These are phyloP conservation scores for Hafferia zeledoni DNA, from an alignment of 2,797 vertebrate genomes.

Conservation along the genomic window DNA sequence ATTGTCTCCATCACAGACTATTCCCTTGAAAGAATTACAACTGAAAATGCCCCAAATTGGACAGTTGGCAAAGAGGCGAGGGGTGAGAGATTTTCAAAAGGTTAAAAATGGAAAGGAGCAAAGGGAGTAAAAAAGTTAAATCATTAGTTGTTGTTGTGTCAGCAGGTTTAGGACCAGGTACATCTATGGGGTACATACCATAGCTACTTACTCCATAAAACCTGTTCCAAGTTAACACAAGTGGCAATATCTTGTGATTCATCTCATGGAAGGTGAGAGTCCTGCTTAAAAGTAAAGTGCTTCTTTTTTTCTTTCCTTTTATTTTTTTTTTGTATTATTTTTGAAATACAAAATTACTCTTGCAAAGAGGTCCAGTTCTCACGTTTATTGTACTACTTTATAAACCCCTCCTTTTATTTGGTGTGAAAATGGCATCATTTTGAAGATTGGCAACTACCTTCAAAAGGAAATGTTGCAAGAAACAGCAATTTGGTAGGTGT, in stretches of 20 bases:
- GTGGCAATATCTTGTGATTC: not conserved
- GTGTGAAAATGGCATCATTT: not conserved
- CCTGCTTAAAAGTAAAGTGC: not conserved
- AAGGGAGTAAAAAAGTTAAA: not conserved
- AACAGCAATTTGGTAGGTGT: slow-evolving; percentile 47
- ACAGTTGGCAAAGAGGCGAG: not conserved
- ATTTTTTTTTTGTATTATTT: not conserved
- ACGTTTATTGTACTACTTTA: not conserved
- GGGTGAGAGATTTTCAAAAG: not conserved
- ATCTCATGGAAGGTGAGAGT: not conserved
- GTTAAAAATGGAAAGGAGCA: not conserved
- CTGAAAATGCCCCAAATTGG: not conserved
- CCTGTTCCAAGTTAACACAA: not conserved
- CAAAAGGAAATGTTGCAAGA: slow-evolving; percentile 42
- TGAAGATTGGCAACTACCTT: slow-evolving; percentile 2
- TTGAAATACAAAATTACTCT: not conserved
- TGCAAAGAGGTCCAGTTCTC: not conserved
- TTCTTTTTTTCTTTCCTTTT: not conserved
- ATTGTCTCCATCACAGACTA: not conserved
- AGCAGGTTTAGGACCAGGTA: not conserved
- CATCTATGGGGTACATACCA: not conserved
- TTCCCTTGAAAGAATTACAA: not conserved
- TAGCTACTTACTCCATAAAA: not conserved
- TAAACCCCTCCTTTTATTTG: not conserved
- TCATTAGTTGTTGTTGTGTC: not conserved